Evolutionary conservation across 2,888 invertebrate genomes (phyloP), one percentile per base, ranked within the genome.

Genomic region (Brachyptera putata): DNA sequence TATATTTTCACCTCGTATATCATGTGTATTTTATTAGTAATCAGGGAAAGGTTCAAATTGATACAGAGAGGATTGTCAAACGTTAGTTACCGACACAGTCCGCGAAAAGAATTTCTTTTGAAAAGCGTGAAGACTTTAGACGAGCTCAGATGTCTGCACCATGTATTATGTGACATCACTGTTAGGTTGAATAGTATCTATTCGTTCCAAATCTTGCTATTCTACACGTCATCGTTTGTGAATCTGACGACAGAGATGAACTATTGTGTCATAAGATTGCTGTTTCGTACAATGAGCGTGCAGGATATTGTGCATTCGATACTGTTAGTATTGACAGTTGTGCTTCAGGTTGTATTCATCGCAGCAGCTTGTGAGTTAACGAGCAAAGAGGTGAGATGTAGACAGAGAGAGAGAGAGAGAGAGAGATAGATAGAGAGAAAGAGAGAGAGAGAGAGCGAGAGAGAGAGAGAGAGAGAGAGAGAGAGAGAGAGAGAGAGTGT

Each of bases 241-340:
- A 46, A 46, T 24, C 22, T 46, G 3, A 46, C 46, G 22, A 46
- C 46, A 21, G 46, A 46, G 46, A 3, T 46, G 18, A 46, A 46
- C 46, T 46, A 46, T 24, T n/a, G 21, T 24, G 24, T 46, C 22
- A 21, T 46, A 3, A 21, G 24, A 24, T 13, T 46, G 46, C 21
- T 24, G 3, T n/a, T 46, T n/a, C n/a, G 22, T n/a, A 11, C 22
- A 13, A 46, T 46, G 46, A 46, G 22, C 5, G 24, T 5, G 2
- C 21, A 16, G 9, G 46, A 46, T 24, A 24, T 46, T 3, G n/a
- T 13, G 24, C 46, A 46, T 24, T 46, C 46, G 22, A 24, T 21
- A 4, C 22, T 46, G 22, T 24, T 46, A n/a, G 22, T 46, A 4
- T 3, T 24, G 46, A 46, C 24, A 13, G 46, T 46, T 13, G 24